Evolutionary conservation across 2,113 vertebrate species (phyloP).

Genomic region (Proteles cristata): DNA sequence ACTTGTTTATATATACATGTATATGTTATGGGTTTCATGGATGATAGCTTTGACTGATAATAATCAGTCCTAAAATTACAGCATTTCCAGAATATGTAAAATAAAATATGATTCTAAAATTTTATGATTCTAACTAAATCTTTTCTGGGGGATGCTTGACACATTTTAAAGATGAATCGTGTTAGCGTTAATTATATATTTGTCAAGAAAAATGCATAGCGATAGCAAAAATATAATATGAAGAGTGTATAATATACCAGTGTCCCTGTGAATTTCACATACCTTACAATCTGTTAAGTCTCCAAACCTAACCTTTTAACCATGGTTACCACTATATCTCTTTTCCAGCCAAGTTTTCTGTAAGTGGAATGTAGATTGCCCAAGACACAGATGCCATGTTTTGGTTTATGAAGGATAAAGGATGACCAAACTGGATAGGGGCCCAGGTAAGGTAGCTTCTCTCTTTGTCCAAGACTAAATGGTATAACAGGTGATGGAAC

Average conservation of each 20-base stretch:
- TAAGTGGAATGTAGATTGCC: background rate
- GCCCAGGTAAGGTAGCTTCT: background rate
- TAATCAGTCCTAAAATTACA: background rate
- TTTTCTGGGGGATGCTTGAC: background rate
- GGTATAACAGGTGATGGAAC: accelerated
- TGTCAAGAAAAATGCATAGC: background rate
- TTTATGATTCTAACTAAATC: background rate
- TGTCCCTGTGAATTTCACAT: background rate
- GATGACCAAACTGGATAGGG: background rate
- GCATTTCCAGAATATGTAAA: background rate
- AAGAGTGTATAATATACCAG: background rate
- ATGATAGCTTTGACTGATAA: background rate
- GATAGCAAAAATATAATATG: background rate
- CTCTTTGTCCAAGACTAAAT: background rate
- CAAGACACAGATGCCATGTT: background rate
- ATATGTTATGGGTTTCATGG: background rate
- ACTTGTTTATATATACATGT: background rate
- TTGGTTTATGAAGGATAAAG: background rate
- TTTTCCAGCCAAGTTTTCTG: background rate
- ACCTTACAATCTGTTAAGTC: background rate
- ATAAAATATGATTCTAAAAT: background rate
- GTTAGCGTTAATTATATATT: background rate
- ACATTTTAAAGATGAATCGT: background rate
- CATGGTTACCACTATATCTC: background rate
- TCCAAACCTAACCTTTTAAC: background rate